Conservation (phyloP, 1,140 invertebrate genomes). For the Riptortus pedestris region DNA sequence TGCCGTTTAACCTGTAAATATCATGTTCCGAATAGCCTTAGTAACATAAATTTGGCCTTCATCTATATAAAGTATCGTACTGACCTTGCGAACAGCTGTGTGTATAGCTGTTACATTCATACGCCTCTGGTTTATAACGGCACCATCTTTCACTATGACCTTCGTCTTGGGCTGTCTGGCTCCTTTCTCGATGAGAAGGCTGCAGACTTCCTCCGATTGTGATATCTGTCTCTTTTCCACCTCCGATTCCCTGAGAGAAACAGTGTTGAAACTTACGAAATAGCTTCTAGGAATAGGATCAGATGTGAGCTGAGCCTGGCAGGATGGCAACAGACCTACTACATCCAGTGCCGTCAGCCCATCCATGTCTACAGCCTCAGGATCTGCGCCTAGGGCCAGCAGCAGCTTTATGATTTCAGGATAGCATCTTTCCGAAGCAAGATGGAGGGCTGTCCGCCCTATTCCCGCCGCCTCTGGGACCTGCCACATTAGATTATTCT, state of each 20-base stretch:
- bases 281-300: not conserved
- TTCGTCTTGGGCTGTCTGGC: slow-evolving; percentile 26
- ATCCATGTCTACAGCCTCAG: slow-evolving; percentile 37
- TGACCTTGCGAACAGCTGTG: slow-evolving; percentile 23
- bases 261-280: not conserved
- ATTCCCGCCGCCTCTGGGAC: slow-evolving; percentile 27
- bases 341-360: slow-evolving; percentile 42
- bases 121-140: slow-evolving; percentile 18
- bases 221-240: too few relatives aligned
- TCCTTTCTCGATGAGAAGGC: slow-evolving; percentile 16
- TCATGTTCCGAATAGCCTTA: too few relatives aligned
- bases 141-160: slow-evolving; percentile 19
- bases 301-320: too few relatives aligned
- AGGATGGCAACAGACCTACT: slow-evolving; percentile 32
- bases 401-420: slow-evolving; percentile 38
- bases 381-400: slow-evolving; percentile 39
- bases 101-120: slow-evolving; percentile 25
- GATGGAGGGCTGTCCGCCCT: slow-evolving; percentile 39
- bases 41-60: too few relatives aligned
- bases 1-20: too few relatives aligned
- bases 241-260: not conserved
- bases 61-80: too few relatives aligned
- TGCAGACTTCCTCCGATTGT: not conserved
- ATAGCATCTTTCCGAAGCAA: slow-evolving; percentile 38
- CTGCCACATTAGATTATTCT: too few relatives aligned